phyloP scores from a whole-genome alignment of 1,140 invertebrate genomes.

The Colletes gigas region DNA sequence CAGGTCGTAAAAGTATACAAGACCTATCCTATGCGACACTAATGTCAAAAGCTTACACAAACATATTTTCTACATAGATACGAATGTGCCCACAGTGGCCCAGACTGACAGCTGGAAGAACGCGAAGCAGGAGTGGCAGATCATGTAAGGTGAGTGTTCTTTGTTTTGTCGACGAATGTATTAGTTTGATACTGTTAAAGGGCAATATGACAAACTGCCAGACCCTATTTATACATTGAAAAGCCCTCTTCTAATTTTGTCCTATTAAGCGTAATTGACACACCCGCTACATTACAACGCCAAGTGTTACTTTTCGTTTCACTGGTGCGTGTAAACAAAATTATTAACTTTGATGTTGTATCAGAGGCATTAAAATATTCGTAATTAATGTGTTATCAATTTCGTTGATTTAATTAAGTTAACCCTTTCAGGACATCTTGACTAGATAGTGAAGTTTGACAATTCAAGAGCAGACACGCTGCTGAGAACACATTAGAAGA shows the following conservation, averaged over 20 bases:
- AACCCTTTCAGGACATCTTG: slow-evolving; percentile 33
- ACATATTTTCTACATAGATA: slow-evolving; percentile 17
- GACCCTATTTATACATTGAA: not conserved
- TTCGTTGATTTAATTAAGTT: not conserved
- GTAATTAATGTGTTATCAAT: not conserved
- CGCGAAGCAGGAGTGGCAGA: slow-evolving; percentile 68
- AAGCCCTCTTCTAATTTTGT: slow-evolving; percentile 19
- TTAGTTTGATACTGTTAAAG: not conserved
- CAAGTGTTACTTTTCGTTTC: slow-evolving; percentile 24
- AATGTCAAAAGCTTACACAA: slow-evolving; percentile 19
- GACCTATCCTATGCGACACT: slow-evolving; percentile 26
- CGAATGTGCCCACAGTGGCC: slow-evolving; percentile 51
- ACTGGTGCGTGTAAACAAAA: slow-evolving; percentile 14
- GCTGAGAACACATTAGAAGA: slow-evolving; percentile 53
- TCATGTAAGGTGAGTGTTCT: slow-evolving; percentile 70
- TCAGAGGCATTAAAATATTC: not conserved
- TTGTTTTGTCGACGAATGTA: slow-evolving; percentile 35
- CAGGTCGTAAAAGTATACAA: slow-evolving; percentile 31
- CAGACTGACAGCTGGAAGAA: slow-evolving; percentile 61
- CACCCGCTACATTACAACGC: slow-evolving; percentile 37
- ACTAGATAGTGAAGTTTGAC: slow-evolving; percentile 14
- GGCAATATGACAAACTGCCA: not conserved
- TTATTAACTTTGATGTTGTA: not conserved
- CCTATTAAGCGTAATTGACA: slow-evolving; percentile 33
- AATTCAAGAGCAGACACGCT: slow-evolving; percentile 37